A percentile compares a stretch with the other conserved stretches of the same genome.
phyloP scores from a whole-genome alignment of 2,888 invertebrate genomes.

The Scaptomyza caliginosa region DNA sequence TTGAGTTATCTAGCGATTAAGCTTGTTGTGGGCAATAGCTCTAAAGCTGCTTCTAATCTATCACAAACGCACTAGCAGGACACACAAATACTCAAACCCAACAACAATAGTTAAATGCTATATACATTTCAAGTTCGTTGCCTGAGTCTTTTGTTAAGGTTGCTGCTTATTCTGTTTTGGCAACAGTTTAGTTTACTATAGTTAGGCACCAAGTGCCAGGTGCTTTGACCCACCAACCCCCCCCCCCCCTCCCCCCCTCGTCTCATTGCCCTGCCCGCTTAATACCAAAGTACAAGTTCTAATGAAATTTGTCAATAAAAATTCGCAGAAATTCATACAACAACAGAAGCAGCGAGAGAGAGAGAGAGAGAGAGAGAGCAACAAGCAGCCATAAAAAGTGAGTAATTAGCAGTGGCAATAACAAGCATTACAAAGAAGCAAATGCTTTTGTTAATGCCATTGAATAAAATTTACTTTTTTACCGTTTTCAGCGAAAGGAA shows the following conservation, averaged over 20 bases:
- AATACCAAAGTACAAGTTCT: conserved; percentile 62
- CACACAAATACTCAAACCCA: neutral
- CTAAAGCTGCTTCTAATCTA: neutral
- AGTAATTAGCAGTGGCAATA: conserved; percentile 38
- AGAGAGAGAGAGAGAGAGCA: neutral
- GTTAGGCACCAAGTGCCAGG: conserved; percentile 51
- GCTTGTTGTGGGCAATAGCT: neutral
- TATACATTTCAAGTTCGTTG: conserved; percentile 65
- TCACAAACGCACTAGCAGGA: conserved; percentile 1
- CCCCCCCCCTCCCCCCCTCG: neutral
- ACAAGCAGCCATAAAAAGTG: conserved; percentile 46
- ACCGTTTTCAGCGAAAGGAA: conserved; percentile 83
- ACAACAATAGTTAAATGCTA: too few species aligned
- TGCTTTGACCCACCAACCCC: conserved; percentile 1
- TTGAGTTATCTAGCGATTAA: neutral
- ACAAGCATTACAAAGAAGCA: conserved; percentile 49
- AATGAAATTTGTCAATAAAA: conserved; percentile 79
- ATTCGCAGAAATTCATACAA: conserved; percentile 67
- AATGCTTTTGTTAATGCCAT: conserved; percentile 48
- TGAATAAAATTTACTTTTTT: conserved; percentile 82
- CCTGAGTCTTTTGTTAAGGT: conserved; percentile 72
- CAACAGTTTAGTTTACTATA: conserved; percentile 67
- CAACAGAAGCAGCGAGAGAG: conserved; percentile 39
- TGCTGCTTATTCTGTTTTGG: conserved; percentile 46
- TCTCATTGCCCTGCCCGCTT: neutral